Conservation (phyloP, 2,113 vertebrate genomes). For the Podiceps cristatus region DNA sequence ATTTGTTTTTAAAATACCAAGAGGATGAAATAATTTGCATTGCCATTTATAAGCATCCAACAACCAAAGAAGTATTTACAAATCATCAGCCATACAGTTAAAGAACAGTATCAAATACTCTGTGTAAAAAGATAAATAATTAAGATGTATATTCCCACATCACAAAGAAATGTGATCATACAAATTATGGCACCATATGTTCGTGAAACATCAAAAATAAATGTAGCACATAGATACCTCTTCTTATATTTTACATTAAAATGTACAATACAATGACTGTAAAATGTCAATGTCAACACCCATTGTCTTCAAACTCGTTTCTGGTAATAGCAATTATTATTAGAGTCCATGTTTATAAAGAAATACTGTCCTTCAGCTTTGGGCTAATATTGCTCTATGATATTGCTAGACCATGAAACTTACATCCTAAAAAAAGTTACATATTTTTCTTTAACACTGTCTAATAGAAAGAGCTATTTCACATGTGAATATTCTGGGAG, state of each 20-base stretch:
- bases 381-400: slow-evolving; percentile 59
- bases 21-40: slow-evolving; percentile 17
- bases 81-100: slow-evolving; percentile 43
- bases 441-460: neutral
- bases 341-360: neutral
- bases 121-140: slow-evolving; percentile 72
- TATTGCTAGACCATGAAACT: slow-evolving; percentile 59
- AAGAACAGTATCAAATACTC: slow-evolving; percentile 72
- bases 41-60: slow-evolving; percentile 45
- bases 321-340: neutral
- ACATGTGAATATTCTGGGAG: neutral
- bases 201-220: slow-evolving; percentile 64
- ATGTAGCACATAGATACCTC: slow-evolving; percentile 42
- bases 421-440: neutral
- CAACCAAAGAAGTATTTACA: slow-evolving; percentile 44
- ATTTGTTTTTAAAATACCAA: slow-evolving; percentile 39
- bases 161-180: slow-evolving; percentile 66
- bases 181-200: slow-evolving; percentile 66
- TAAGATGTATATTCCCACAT: slow-evolving; percentile 62
- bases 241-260: slow-evolving; percentile 63
- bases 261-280: slow-evolving; percentile 60
- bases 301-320: neutral
- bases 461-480: slow-evolving; percentile 11
- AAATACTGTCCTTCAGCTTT: slow-evolving; percentile 21
- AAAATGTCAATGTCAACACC: slow-evolving; percentile 36